These are phyloP conservation scores for Isaurus tuberculatus DNA, from an alignment of 92 coral and sea anemone species.

Conservation along the genomic window DNA sequence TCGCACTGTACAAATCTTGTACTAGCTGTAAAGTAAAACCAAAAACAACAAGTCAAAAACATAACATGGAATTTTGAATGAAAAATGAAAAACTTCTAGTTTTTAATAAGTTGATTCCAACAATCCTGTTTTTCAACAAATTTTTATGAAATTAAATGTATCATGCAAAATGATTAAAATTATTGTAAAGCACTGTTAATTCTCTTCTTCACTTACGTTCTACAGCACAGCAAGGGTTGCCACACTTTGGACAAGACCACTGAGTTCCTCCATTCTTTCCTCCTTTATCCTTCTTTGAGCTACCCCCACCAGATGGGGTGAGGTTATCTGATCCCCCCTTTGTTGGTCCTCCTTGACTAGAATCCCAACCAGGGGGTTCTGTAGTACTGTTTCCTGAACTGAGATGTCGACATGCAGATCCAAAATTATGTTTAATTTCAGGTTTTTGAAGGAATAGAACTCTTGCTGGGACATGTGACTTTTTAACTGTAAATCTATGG, in stretches of 20 bases:
- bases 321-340: slow-evolving; percentile 30
- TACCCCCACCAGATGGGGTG: slow-evolving; percentile 61
- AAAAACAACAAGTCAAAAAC: neutral
- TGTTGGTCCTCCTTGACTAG: slow-evolving; percentile 39
- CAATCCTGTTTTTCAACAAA: neutral
- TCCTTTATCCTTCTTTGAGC: slow-evolving; percentile 66
- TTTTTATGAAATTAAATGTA: neutral
- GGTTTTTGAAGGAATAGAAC: neutral
- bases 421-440: neutral
- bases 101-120: neutral
- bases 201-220: slow-evolving; percentile 66
- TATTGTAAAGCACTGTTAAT: neutral
- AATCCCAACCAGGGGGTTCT: slow-evolving; percentile 61
- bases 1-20: slow-evolving; percentile 99
- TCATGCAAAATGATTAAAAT: neutral
- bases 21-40: slow-evolving; percentile 71
- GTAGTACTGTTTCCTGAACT: slow-evolving; percentile 36
- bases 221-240: slow-evolving; percentile 93
- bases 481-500: neutral
- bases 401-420: slow-evolving; percentile 27
- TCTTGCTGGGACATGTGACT: neutral
- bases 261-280: slow-evolving; percentile 79
- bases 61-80: neutral
- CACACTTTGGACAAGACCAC: slow-evolving; percentile 98
- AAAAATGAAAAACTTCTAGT: neutral